A percentile compares a stretch with the other conserved stretches of the same genome.
Evolutionary conservation across 1,140 invertebrate species (phyloP).

Genomic region (Lordiphosa clarofinis): DNA sequence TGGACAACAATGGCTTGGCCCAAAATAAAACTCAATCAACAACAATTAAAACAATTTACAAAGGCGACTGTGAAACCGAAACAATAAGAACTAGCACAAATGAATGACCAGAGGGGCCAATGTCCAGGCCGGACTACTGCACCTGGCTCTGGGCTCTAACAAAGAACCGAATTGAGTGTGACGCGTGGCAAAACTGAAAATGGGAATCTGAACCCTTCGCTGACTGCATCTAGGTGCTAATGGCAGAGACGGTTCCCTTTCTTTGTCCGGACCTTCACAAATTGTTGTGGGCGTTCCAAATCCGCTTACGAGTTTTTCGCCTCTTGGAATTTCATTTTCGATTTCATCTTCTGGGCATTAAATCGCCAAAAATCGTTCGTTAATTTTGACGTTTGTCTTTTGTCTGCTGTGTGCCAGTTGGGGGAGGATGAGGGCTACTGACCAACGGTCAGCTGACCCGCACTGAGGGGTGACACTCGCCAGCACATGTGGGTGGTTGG

Average conservation of each 20-base stretch:
- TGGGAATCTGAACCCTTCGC: conserved; percentile 30
- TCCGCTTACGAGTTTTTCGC: conserved; percentile 69
- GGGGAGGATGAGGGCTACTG: conserved; percentile 29
- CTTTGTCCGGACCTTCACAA: conserved; percentile 62
- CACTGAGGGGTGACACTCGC: conserved; percentile 38
- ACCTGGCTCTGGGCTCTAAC: conserved; percentile 29
- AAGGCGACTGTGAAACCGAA: conserved; percentile 15
- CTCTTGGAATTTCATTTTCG: too few relatives aligned
- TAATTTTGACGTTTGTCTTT: conserved; percentile 72
- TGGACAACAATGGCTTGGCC: conserved; percentile 25
- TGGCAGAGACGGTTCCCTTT: conserved; percentile 5
- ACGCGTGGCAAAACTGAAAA: conserved; percentile 26
- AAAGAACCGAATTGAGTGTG: conserved; percentile 35
- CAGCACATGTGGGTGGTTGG: conserved; percentile 60
- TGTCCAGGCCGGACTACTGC: conserved; percentile 20
- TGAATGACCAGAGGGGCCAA: conserved; percentile 34
- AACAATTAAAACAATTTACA: conserved; percentile 62
- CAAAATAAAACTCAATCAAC: conserved; percentile 57
- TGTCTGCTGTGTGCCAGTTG: conserved; percentile 3
- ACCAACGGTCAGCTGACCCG: conserved; percentile 59
- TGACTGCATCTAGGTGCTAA: conserved; percentile 50
- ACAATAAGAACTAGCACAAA: conserved; percentile 66
- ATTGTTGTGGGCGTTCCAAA: conserved; percentile 79
- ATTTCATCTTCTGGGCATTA: conserved; percentile 46
- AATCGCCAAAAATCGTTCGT: conserved; percentile 74